phyloP scores from a whole-genome alignment of 2,113 vertebrate species.

The Chionodraco myersi region DNA sequence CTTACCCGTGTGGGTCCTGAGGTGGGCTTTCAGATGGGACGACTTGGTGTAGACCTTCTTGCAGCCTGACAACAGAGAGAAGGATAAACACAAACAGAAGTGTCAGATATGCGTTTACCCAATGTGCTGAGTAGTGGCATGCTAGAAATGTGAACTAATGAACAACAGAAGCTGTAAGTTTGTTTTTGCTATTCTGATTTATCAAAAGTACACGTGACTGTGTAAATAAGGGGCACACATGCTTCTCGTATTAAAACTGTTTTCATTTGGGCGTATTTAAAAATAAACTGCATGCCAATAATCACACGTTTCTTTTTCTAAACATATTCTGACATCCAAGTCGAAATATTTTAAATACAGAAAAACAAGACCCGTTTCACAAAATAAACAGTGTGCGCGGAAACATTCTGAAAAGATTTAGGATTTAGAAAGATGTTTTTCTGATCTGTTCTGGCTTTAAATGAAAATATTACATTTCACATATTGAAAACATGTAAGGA shows the following conservation, averaged over 20 bases:
- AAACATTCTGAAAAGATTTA: background rate
- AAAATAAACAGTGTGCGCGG: too few relatives aligned
- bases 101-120: slow-evolving; percentile 65
- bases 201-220: background rate
- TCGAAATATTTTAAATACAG: background rate
- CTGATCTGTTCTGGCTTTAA: background rate
- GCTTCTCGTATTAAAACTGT: too few relatives aligned
- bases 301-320: too few relatives aligned
- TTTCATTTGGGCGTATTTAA: background rate
- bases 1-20: slow-evolving; percentile 82
- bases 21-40: slow-evolving; percentile 81
- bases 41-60: slow-evolving; percentile 84
- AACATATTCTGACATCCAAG: background rate
- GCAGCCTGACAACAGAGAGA: slow-evolving; percentile 69
- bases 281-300: too few relatives aligned
- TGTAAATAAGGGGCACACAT: too few relatives aligned
- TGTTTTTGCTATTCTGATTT: slow-evolving; percentile 7
- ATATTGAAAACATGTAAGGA: background rate
- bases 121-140: slow-evolving; percentile 56
- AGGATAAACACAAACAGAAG: slow-evolving; percentile 66
- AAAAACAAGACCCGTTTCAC: background rate
- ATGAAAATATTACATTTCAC: background rate
- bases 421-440: background rate
- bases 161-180: slow-evolving; percentile 55
- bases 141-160: slow-evolving; percentile 63